Percentiles rank a stretch among this genome's conserved stretches.
phyloP scores from a whole-genome alignment of 1,140 invertebrate species.

The Hirudo medicinalis region DNA sequence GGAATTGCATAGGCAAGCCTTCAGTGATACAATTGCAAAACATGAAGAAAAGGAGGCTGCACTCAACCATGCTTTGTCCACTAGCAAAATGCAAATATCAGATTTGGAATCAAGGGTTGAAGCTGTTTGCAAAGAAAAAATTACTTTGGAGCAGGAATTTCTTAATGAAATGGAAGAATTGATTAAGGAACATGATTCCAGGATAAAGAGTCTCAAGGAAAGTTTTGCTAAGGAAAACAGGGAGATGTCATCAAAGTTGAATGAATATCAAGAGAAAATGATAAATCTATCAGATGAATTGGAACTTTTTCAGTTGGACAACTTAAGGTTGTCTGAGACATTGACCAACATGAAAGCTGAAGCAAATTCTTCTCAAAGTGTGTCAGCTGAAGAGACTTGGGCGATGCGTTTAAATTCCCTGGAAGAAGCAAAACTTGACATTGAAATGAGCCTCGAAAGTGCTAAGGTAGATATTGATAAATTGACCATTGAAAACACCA shows the following conservation, averaged over 20 bases:
- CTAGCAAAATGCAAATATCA: conserved; percentile 5
- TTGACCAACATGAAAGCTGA: not conserved
- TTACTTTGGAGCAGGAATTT: conserved; percentile 14
- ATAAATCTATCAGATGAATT: conserved; percentile 5
- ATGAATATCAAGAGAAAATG: not conserved
- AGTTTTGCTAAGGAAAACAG: conserved; percentile 11
- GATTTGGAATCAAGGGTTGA: conserved; percentile 5
- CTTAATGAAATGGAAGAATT: conserved; percentile 9
- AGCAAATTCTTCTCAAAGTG: not conserved
- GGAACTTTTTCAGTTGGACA: not conserved
- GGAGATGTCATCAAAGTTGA: not conserved
- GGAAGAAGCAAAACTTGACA: not conserved
- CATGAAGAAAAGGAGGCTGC: not conserved
- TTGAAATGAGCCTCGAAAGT: not conserved
- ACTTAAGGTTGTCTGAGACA: not conserved
- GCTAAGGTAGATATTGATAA: not conserved
- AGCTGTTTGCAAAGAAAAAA: not conserved
- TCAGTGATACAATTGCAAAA: not conserved
- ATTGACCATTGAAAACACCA: not conserved
- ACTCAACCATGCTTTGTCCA: not conserved
- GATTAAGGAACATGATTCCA: not conserved
- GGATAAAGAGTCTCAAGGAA: conserved; percentile 11
- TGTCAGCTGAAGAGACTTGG: not conserved
- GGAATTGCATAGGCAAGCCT: not conserved
- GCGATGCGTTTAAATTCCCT: not conserved